Evolutionary conservation across 1,140 invertebrate genomes (phyloP), one percentile per base, ranked within the genome.

Genomic region (Dufourea novaeangliae): DNA sequence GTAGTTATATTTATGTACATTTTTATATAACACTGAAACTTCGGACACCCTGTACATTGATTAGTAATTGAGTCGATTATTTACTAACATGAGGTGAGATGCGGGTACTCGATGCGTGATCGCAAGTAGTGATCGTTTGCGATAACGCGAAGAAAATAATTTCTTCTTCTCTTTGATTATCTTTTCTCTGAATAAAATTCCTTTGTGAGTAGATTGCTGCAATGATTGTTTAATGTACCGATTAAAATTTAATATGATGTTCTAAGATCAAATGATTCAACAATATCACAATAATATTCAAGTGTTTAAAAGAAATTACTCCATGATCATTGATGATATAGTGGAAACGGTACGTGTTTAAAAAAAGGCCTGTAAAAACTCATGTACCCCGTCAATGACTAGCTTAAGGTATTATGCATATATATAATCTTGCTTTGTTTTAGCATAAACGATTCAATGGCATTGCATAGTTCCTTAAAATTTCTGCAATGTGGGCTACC

Each of bases 341-440:
- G 32, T 54, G 63, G 22, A 66, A 73, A 73, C 10, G n/a, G 52
- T 20, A 59, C 54, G 50, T 20, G 17, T 44, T 61, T 69, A 80
- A 84, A 85, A 82, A 85, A 82, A 79, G 80, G 75, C 67, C 75
- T 79, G 80, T 66, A 76, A 81, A 83, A 85, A 87, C 80, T 85
- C 78, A 77, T 85, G 79, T 84, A 88, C 85, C 71, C 64, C 70
- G 74, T 83, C 73, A 87, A 88, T 91, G 90, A 91, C 90, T 91
- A 90, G 89, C 83, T 90, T 90, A 88, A 84, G 79, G 80, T 90
- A 90, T 90, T 88, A 90, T 89, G 88, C 88, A 86, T 82, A 85
- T 82, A 87, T 83, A 85, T 79, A 83, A 82, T 85, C 66, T 69
- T 81, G 46, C 56, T 83, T 68, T 59, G 27, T 69, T 74, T 72